These are phyloP conservation scores for Phyllostomus discolor DNA, from an alignment of 2,113 vertebrate genomes.

Conservation along the genomic window DNA sequence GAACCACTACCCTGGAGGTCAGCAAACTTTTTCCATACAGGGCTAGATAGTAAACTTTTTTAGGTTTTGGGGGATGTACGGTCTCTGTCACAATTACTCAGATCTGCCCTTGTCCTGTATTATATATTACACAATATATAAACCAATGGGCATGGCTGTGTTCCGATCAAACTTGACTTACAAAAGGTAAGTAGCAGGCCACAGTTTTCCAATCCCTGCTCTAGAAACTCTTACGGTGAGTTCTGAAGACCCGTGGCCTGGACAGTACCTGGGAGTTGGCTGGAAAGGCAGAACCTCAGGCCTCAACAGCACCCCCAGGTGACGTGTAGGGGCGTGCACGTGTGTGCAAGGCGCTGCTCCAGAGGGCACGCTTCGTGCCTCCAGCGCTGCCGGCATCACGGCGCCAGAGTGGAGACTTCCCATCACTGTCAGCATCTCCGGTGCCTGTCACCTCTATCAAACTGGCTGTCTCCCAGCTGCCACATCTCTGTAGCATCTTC, in stretches of 20 bases:
- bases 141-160: not conserved
- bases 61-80: not conserved
- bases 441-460: constrained; percentile 19
- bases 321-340: not conserved
- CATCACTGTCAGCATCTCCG: constrained; percentile 5
- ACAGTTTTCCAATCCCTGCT: not conserved
- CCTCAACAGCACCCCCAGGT: not conserved
- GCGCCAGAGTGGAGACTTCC: not conserved
- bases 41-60: not conserved
- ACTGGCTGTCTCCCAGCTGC: constrained; percentile 49
- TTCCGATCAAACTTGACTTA: not conserved
- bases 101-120: not conserved
- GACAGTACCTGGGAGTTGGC: not conserved
- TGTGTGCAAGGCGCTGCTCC: not conserved
- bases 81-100: not conserved
- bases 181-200: not conserved
- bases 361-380: not conserved
- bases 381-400: not conserved
- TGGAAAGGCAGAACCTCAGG: not conserved
- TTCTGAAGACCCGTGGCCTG: not conserved
- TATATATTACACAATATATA: not conserved
- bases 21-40: not conserved
- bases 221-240: not conserved
- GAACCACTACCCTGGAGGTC: not conserved
- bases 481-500: not conserved